A percentile compares a stretch with the other conserved stretches of the same genome.
These are phyloP conservation scores for Proterorhinus semilunaris DNA, from an alignment of 2,113 vertebrate species.

Conservation along the genomic window DNA sequence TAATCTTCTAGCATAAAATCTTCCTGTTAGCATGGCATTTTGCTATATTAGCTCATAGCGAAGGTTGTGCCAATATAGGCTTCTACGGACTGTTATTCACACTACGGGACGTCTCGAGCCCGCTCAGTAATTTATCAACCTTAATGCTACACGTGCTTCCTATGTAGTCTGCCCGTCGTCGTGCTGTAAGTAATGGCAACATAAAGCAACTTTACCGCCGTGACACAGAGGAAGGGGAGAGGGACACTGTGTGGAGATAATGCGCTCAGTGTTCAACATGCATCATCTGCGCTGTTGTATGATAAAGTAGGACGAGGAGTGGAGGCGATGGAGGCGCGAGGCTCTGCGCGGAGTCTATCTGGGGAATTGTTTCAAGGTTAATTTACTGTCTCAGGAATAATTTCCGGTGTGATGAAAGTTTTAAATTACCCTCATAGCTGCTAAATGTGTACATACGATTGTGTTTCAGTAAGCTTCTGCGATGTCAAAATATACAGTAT, in stretches of 20 bases:
- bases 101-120: conserved; percentile 33
- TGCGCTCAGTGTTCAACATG: conserved; percentile 32
- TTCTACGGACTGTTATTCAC: conserved; percentile 16
- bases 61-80: conserved; percentile 1
- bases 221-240: conserved; percentile 47
- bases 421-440: too few species aligned
- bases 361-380: neutral
- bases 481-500: too few species aligned
- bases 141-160: conserved; percentile 24
- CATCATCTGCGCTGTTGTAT: conserved; percentile 20
- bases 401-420: too few species aligned
- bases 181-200: conserved; percentile 74
- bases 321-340: neutral
- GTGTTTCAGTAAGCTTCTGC: too few species aligned
- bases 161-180: conserved; percentile 41
- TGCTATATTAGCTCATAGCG: conserved; percentile 1
- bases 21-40: conserved; percentile 40
- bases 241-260: conserved; percentile 22
- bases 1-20: too few species aligned
- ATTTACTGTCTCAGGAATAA: neutral
- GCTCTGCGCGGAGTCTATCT: neutral
- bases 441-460: too few species aligned
- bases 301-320: neutral
- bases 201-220: conserved; percentile 72
- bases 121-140: conserved; percentile 52